Conservation (phyloP, 2,888 invertebrate genomes). For the Seira musarum region DNA sequence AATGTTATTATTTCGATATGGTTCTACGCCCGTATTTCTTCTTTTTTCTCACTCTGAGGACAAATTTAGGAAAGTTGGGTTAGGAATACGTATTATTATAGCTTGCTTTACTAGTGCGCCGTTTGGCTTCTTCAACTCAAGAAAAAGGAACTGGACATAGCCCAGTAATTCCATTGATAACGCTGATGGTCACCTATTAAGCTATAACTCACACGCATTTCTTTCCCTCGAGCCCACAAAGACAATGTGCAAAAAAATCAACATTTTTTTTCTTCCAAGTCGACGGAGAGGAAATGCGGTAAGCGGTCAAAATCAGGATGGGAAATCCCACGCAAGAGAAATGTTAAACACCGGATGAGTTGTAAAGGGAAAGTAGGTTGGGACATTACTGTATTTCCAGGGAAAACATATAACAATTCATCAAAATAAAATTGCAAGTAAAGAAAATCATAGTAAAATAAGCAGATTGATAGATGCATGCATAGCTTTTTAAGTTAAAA, state of each 20-base stretch:
- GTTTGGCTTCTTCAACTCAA: not conserved
- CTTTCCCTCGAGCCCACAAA: not conserved
- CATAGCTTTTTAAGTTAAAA: not conserved
- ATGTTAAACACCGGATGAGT: not conserved
- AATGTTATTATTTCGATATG: no score
- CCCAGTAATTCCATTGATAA: not conserved
- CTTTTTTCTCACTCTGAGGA: not conserved
- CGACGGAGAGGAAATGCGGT: not conserved
- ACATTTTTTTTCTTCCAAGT: not conserved
- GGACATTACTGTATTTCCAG: no score
- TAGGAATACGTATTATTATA: not conserved
- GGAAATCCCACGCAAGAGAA: not conserved
- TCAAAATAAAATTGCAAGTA: not conserved
- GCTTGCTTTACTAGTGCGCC: not conserved
- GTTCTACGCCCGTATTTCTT: no score
- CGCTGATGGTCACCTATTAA: not conserved
- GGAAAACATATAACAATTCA: no score
- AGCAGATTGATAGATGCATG: no score
- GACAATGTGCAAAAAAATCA: constrained; percentile 8
- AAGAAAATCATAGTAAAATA: not conserved
- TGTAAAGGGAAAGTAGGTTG: not conserved
- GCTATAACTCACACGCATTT: constrained; percentile 15
- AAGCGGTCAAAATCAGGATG: not conserved
- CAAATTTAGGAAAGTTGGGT: not conserved
- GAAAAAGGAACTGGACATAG: not conserved